Percentiles rank a stretch among this genome's conserved stretches.
Conservation (phyloP, 1,140 invertebrate genomes). For the Contarinia nasturtii region DNA sequence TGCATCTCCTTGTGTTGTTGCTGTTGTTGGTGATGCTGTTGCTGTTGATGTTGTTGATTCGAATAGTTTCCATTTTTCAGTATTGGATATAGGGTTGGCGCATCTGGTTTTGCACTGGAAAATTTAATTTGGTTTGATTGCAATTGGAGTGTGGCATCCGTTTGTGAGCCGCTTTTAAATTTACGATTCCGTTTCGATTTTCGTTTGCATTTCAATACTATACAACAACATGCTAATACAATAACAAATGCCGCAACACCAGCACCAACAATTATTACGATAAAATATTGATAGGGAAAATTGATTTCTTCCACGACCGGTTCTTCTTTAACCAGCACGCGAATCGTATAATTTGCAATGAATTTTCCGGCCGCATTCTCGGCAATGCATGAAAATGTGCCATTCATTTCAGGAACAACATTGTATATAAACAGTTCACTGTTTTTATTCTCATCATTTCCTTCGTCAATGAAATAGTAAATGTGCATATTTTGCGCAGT, state of each 20-base stretch:
- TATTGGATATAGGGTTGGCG: not conserved
- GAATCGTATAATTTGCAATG: conserved; percentile 56
- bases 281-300: conserved; percentile 40
- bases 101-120: no score
- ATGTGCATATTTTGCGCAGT: conserved; percentile 39
- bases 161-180: no score
- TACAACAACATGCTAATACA: conserved; percentile 35
- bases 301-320: conserved; percentile 39
- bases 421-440: conserved; percentile 59
- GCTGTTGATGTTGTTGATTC: no score
- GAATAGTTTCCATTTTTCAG: conserved; percentile 25
- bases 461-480: conserved; percentile 46
- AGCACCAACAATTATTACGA: conserved; percentile 37
- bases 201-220: conserved; percentile 38
- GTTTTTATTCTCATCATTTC: conserved; percentile 42
- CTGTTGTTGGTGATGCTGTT: no score
- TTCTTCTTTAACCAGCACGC: conserved; percentile 49
- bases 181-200: conserved; percentile 25
- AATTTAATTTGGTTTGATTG: no score
- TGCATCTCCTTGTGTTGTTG: conserved; percentile 24
- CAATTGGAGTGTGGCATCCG: no score
- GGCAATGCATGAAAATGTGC: conserved; percentile 60
- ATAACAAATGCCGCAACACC: conserved; percentile 38
- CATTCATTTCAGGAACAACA: conserved; percentile 52
- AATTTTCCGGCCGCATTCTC: conserved; percentile 61